Conservation (phyloP, 2,888 invertebrate species). For the Caenorhabditis uteleia region DNA sequence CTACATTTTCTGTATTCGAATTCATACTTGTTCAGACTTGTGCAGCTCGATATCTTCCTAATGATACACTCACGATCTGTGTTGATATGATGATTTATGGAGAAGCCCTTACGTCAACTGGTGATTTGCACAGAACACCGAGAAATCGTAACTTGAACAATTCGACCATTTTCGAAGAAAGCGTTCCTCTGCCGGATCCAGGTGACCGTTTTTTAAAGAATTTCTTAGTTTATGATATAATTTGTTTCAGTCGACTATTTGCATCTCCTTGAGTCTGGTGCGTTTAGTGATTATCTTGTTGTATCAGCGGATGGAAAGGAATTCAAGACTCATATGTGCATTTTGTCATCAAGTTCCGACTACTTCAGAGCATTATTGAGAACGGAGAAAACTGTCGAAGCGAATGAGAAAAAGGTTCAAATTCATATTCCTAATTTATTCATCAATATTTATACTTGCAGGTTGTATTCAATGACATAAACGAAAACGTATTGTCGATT, state of each 20-base stretch:
- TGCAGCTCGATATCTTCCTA: constrained; percentile 31
- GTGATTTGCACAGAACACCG: constrained; percentile 7
- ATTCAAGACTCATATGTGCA: constrained; percentile 82
- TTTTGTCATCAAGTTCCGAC: constrained; percentile 92
- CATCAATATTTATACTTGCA: constrained; percentile 1
- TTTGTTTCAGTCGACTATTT: too few relatives aligned
- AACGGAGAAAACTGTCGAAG: constrained; percentile 92
- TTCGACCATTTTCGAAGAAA: too few relatives aligned
- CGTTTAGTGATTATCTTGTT: constrained; percentile 30
- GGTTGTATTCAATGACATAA: constrained; percentile 17
- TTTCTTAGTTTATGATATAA: neutral
- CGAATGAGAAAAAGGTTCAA: constrained; percentile 79
- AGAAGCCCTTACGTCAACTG: constrained; percentile 23
- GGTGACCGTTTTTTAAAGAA: neutral
- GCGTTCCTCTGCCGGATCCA: too few relatives aligned
- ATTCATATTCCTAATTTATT: neutral
- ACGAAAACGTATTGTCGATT: constrained; percentile 85
- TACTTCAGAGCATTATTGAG: constrained; percentile 99
- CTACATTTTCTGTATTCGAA: neutral
- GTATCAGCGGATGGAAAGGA: constrained; percentile 12
- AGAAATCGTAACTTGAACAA: neutral
- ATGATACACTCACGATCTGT: constrained; percentile 46
- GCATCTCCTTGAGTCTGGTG: constrained; percentile 18
- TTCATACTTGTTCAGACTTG: constrained; percentile 19
- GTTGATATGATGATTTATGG: constrained; percentile 49